Percentiles rank a stretch among this genome's conserved stretches.
phyloP scores from a whole-genome alignment of 64 coral and sea anemone genomes.

The Porites lutea region DNA sequence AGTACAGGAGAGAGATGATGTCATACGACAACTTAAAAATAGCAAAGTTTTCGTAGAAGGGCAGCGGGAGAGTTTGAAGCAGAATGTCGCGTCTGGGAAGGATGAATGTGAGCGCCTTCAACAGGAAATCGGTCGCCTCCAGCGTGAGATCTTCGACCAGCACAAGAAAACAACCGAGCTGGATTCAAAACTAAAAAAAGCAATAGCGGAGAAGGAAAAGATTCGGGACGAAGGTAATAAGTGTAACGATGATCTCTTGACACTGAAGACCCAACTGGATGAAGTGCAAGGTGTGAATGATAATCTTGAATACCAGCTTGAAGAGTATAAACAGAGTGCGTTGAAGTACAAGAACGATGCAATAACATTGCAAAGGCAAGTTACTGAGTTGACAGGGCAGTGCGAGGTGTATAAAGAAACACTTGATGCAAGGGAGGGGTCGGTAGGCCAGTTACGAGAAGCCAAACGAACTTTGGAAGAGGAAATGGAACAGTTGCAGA shows the following conservation, averaged over 20 bases:
- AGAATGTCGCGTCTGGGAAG: conserved; percentile 59
- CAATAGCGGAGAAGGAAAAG: conserved; percentile 26
- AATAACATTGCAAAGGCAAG: conserved; percentile 43
- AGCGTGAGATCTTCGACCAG: conserved; percentile 73
- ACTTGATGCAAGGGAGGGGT: conserved; percentile 58
- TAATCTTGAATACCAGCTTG: conserved; percentile 17
- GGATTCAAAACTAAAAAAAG: conserved; percentile 66
- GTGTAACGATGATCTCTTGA: conserved; percentile 49
- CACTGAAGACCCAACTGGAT: conserved; percentile 53
- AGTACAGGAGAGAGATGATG: conserved; percentile 77
- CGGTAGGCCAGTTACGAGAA: conserved; percentile 65
- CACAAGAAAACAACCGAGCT: conserved; percentile 70
- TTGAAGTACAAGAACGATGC: conserved; percentile 63
- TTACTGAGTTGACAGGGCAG: conserved; percentile 47
- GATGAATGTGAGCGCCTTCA: conserved; percentile 72
- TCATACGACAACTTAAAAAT: conserved; percentile 71
- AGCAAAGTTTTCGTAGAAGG: conserved; percentile 79
- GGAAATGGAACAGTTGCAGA: conserved; percentile 54
- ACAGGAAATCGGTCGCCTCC: conserved; percentile 64
- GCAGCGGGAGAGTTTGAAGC: conserved; percentile 77
- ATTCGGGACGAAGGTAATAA: conserved; percentile 52
- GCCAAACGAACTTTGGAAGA: conserved; percentile 48
- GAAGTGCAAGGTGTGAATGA: conserved; percentile 41
- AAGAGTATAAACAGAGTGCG: conserved; percentile 67
- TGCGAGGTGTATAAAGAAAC: conserved; percentile 64